Evolutionary conservation across 2,888 invertebrate genomes (phyloP).

Genomic region (Nebria salina): DNA sequence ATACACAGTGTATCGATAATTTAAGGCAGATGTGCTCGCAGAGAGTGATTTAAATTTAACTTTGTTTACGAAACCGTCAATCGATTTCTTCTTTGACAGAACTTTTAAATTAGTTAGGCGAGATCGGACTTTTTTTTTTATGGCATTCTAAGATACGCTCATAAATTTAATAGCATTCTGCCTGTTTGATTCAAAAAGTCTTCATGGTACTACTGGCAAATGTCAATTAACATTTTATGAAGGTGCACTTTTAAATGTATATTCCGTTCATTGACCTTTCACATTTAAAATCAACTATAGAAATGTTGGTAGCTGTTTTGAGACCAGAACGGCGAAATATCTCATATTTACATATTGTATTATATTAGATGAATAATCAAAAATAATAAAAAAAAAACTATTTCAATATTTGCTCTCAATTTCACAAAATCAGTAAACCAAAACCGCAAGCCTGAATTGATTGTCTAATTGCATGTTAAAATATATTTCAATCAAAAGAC

Average conservation of each 20-base stretch:
- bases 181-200: background rate
- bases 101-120: slow-evolving; percentile 31
- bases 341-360: too few relatives aligned
- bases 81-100: slow-evolving; percentile 37
- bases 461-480: too few relatives aligned
- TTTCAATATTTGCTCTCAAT: too few relatives aligned
- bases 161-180: slow-evolving; percentile 19
- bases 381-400: too few relatives aligned
- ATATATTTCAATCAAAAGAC: too few relatives aligned
- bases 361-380: too few relatives aligned
- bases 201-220: background rate
- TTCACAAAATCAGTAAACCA: too few relatives aligned
- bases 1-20: slow-evolving; percentile 29
- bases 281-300: background rate
- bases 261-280: background rate
- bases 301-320: too few relatives aligned
- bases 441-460: too few relatives aligned
- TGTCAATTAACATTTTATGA: background rate
- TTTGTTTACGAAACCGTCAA: slow-evolving; percentile 32
- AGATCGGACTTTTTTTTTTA: background rate
- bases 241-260: background rate
- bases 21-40: slow-evolving; percentile 25
- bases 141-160: slow-evolving; percentile 7
- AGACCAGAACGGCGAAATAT: too few relatives aligned
- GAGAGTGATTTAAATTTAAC: slow-evolving; percentile 35